A percentile compares a stretch with the other conserved stretches of the same genome.
Conservation (phyloP, 1,140 invertebrate species). For the Plutomurus gul region DNA sequence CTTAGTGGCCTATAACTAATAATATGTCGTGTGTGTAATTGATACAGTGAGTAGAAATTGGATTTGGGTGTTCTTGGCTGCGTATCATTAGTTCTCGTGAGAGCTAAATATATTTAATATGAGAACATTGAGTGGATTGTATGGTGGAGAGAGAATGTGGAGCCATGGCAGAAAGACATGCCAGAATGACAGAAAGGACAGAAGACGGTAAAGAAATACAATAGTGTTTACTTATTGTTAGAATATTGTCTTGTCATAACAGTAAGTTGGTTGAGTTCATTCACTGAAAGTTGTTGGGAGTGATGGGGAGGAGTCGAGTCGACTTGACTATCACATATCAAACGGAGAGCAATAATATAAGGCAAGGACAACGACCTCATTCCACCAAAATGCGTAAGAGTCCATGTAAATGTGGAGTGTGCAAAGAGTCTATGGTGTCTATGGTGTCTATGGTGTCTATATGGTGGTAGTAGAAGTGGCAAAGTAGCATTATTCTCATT, state of each 20-base stretch:
- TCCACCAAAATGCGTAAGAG: conserved; percentile 19
- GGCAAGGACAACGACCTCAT: conserved; percentile 25
- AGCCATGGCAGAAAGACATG: too few relatives aligned
- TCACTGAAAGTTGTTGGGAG: conserved; percentile 22
- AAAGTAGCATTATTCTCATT: conserved; percentile 20
- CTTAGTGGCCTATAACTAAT: too few relatives aligned
- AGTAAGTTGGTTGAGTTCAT: conserved; percentile 2
- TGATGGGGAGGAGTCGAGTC: not conserved
- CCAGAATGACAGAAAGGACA: too few relatives aligned
- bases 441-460: not conserved
- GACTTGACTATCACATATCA: not conserved
- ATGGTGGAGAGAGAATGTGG: too few relatives aligned
- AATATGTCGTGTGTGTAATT: too few relatives aligned
- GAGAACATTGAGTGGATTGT: too few relatives aligned
- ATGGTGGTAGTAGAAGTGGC: too few relatives aligned
- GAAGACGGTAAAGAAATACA: too few relatives aligned
- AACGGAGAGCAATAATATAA: conserved; percentile 15
- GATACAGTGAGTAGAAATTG: too few relatives aligned
- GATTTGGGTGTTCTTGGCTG: too few relatives aligned
- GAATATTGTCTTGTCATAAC: not conserved
- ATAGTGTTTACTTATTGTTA: not conserved
- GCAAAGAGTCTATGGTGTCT: not conserved
- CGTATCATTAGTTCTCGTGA: too few relatives aligned
- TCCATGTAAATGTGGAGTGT: conserved; percentile 12
- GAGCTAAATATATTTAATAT: too few relatives aligned